Conservation (phyloP, 2,888 invertebrate genomes). For the Buathra laborator region DNA sequence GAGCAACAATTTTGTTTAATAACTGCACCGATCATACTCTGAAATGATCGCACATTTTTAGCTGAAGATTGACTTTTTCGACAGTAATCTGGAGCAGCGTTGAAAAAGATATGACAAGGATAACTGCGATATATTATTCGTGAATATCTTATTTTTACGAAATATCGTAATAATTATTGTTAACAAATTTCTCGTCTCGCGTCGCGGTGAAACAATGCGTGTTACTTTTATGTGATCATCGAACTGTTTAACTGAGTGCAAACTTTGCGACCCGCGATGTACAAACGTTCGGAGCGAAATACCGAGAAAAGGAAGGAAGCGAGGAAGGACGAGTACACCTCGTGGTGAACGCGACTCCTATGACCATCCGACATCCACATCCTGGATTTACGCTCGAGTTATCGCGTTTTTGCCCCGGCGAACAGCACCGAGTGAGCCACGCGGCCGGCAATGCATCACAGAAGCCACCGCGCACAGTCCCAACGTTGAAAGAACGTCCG, state of each 20-base stretch:
- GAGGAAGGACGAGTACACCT: constrained; percentile 68
- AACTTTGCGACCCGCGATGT: constrained; percentile 39
- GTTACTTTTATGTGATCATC: not conserved
- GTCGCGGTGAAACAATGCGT: not conserved
- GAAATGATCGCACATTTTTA: not conserved
- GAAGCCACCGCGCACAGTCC: constrained; percentile 22
- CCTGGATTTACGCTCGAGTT: constrained; percentile 75
- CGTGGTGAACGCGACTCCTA: constrained; percentile 61
- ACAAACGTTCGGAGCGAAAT: constrained; percentile 26
- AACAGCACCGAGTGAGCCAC: constrained; percentile 31
- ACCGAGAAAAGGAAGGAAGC: constrained; percentile 55
- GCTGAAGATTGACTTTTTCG: too few species aligned
- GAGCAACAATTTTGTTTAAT: not conserved
- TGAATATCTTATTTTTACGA: too few species aligned
- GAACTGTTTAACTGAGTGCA: not conserved
- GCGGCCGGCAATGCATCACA: constrained; percentile 50
- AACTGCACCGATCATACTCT: not conserved
- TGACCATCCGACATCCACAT: constrained; percentile 70
- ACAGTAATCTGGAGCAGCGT: too few species aligned
- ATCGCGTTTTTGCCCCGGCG: constrained; percentile 71
- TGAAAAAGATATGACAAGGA: too few species aligned
- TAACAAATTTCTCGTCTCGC: not conserved
- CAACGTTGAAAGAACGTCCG: not conserved
- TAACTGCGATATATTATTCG: too few species aligned
- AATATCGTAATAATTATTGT: not conserved